Evolutionary conservation across 2,113 vertebrate species (phyloP), one percentile per base, ranked within the genome.

Genomic region (Crotalus tigris): DNA sequence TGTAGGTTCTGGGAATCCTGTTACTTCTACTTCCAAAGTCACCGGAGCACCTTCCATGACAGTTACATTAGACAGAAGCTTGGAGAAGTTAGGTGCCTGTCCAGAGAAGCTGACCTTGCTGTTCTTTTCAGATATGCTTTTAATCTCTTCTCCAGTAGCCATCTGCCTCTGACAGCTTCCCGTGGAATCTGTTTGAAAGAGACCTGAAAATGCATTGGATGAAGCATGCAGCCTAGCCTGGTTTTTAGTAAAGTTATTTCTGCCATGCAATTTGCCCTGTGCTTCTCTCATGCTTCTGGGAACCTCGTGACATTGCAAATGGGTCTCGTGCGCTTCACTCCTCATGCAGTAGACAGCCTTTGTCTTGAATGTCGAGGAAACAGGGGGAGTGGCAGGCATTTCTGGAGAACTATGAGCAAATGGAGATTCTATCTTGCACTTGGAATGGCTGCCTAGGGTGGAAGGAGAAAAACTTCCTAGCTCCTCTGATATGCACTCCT

Each of bases 11-110:
- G 98, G 98, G 94, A 98, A 98, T 98, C 98, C 98, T 53, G 97
- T 98, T 96, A 99, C 98, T 98, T 99, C 98, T 97, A 99, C 98
- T 98, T 99, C 99, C 97, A 99, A 97, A 95, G 98, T 98, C 98
- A 99, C 99, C 0, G 99, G 98, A 97, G 98, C 98, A 95, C 99
- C 99, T 98, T 98, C 99, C 97, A 96, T 97, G 96, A 99, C 97
- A 4, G 97, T 98, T 95, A 98, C 97, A 96, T 98, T 98, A 97
- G 98, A 98, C 96, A 98, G 96, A 94, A 98, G 97, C 96, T 98
- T 98, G 98, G 98, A 98, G 98, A 99, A 98, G 96, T 96, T 97
- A 96, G 98, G 98, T 19, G 97, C 97, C 97, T 98, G 97, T 97
- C 98, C 98, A 96, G 97, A 94, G 93, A 97, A 97, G 96, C 95